Evolutionary conservation across 2,113 vertebrate genomes (phyloP).

Genomic region (Nycticebus coucang): DNA sequence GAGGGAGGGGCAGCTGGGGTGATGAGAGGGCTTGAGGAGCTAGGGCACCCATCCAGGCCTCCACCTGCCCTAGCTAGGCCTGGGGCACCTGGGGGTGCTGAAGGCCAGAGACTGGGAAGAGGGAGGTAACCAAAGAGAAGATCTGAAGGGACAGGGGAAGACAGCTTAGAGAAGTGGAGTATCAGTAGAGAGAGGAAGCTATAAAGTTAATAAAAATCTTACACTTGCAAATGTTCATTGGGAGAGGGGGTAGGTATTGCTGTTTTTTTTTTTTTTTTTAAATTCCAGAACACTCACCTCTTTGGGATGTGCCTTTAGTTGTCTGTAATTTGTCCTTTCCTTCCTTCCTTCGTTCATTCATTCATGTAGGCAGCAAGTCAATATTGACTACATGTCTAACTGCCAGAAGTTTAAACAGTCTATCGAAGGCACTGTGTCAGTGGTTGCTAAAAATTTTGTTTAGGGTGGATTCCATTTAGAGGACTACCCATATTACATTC

Average conservation of each 20-base stretch:
- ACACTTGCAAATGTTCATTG: not conserved
- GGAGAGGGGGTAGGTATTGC: too few species aligned
- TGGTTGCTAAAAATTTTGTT: conserved; percentile 6
- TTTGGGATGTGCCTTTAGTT: not conserved
- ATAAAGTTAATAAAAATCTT: not conserved
- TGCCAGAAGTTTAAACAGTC: not conserved
- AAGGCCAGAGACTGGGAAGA: not conserved
- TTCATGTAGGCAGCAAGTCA: not conserved
- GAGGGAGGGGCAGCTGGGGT: not conserved
- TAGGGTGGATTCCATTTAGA: not conserved
- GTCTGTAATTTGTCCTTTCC: not conserved
- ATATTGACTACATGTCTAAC: not conserved
- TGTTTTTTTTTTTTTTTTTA: too few species aligned
- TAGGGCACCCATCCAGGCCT: not conserved
- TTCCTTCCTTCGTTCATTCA: not conserved
- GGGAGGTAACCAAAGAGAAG: not conserved
- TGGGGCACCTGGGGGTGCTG: not conserved
- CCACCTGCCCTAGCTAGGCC: not conserved
- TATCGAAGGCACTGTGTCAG: not conserved
- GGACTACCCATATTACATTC: not conserved
- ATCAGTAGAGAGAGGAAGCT: not conserved
- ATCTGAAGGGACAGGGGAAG: not conserved
- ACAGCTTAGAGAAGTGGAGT: not conserved
- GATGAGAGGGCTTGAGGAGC: not conserved
- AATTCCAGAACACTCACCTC: not conserved